Evolutionary conservation across 30 jellyfish, hydroid and myxozoan genomes (phyloP).

Genomic region (Catostylus mosaicus): DNA sequence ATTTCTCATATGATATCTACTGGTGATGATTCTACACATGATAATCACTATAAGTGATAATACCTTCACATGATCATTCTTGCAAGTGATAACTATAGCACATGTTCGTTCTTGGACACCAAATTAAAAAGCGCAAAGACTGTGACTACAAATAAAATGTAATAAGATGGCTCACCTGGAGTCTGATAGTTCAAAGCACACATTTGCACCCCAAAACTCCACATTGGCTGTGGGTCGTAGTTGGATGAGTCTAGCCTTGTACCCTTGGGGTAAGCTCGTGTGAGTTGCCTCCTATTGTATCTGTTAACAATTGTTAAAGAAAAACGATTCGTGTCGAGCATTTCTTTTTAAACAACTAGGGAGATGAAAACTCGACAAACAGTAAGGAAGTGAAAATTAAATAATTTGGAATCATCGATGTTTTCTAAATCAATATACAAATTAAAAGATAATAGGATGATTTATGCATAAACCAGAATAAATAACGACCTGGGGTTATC

Average conservation of each 20-base stretch:
- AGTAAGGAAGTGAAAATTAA: too few species aligned
- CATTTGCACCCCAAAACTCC: slow-evolving; percentile 96
- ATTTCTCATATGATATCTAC: background rate
- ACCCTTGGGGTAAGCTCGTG: slow-evolving; percentile 98
- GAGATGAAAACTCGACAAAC: too few species aligned
- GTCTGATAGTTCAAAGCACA: slow-evolving; percentile 96
- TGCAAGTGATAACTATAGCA: background rate
- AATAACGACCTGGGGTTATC: too few species aligned
- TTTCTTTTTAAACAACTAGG: background rate
- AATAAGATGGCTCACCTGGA: slow-evolving; percentile 53
- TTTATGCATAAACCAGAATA: too few species aligned
- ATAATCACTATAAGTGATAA: too few species aligned
- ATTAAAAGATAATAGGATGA: too few species aligned
- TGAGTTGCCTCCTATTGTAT: slow-evolving; percentile 87
- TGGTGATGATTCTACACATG: background rate
- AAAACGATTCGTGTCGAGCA: too few species aligned
- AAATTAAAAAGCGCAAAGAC: background rate
- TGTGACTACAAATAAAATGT: background rate
- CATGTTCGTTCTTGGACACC: background rate
- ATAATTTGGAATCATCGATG: too few species aligned
- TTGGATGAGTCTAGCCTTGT: slow-evolving; percentile 97
- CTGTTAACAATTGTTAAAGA: slow-evolving; percentile 16
- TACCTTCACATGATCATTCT: background rate
- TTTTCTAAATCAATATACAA: too few species aligned
- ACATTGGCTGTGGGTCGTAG: slow-evolving; percentile 93